Percentiles rank a stretch among this genome's conserved stretches.
Evolutionary conservation across 2,888 invertebrate genomes (phyloP).

Genomic region (Priapulus caudatus): DNA sequence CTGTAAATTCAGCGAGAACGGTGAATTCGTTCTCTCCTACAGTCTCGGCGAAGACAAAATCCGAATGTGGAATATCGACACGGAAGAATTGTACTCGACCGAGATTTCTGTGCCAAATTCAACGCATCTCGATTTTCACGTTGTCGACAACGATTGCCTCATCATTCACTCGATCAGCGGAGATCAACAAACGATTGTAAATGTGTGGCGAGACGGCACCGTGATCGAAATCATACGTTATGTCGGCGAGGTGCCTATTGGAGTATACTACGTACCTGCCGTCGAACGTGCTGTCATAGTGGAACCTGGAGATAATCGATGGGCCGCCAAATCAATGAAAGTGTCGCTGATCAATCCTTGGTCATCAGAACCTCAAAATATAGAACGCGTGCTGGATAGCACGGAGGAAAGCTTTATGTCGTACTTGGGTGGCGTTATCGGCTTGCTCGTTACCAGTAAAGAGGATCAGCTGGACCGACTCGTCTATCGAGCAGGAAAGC

Average conservation of each 20-base stretch:
- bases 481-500: not conserved
- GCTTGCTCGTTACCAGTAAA: not conserved
- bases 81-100: not conserved
- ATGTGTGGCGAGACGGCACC: too few species aligned
- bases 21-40: not conserved
- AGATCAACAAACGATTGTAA: not conserved
- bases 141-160: not conserved
- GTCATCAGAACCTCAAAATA: not conserved
- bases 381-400: not conserved
- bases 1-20: slow-evolving; percentile 3
- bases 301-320: not conserved
- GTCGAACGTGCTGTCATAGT: not conserved
- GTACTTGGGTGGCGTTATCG: not conserved
- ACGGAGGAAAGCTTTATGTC: not conserved
- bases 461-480: not conserved
- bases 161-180: not conserved
- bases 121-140: not conserved
- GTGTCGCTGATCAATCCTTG: not conserved
- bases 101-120: not conserved
- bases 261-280: not conserved
- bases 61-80: not conserved
- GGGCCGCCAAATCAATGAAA: not conserved
- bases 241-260: not conserved
- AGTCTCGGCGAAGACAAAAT: not conserved
- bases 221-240: not conserved